Conservation (phyloP, 1,140 invertebrate genomes). For the Diorhabda sublineata region DNA sequence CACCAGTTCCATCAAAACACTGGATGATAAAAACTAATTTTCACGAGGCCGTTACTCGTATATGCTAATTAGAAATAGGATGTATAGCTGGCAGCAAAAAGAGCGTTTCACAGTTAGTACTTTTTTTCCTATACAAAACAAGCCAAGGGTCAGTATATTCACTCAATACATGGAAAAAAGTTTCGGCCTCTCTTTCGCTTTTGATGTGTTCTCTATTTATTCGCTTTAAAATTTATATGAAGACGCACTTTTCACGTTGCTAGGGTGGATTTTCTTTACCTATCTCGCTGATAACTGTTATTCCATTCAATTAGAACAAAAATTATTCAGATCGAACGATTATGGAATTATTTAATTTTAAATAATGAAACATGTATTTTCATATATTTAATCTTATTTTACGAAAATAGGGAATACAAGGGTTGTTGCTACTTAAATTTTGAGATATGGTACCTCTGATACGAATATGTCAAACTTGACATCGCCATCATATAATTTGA, state of each 20-base stretch:
- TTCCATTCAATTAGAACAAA: no score
- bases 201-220: slow-evolving; percentile 29
- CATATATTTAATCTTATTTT: no score
- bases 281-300: no score
- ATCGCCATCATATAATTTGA: no score
- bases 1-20: slow-evolving; percentile 16
- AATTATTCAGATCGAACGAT: no score
- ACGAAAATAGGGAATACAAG: no score
- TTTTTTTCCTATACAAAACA: slow-evolving; percentile 38
- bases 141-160: slow-evolving; percentile 41
- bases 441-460: no score
- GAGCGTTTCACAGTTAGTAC: slow-evolving; percentile 37
- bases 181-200: slow-evolving; percentile 35
- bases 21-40: slow-evolving; percentile 39
- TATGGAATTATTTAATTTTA: no score
- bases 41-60: slow-evolving; percentile 31
- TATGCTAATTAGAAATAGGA: slow-evolving; percentile 42
- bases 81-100: slow-evolving; percentile 39
- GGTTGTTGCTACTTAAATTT: no score
- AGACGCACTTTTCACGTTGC: slow-evolving; percentile 19
- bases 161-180: slow-evolving; percentile 34
- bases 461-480: no score
- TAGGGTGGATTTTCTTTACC: not conserved
- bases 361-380: no score
- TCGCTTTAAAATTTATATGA: slow-evolving; percentile 19